Evolutionary conservation across 2,113 vertebrate species (phyloP).

Genomic region (Micromys minutus): DNA sequence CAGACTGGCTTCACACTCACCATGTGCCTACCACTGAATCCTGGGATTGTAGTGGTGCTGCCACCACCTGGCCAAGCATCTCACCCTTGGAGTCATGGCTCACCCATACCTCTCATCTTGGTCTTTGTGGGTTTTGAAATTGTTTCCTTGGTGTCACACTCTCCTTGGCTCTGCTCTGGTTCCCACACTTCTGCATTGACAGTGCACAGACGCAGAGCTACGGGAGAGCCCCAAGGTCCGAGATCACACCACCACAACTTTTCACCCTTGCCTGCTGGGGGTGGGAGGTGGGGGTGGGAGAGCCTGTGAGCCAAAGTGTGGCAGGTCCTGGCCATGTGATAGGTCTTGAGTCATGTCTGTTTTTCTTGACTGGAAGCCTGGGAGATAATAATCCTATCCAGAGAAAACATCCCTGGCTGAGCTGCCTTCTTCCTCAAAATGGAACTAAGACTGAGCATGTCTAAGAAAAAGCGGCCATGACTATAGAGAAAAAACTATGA

Average conservation of each 20-base stretch:
- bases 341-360: background rate
- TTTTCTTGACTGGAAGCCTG: constrained; percentile 19
- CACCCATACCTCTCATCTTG: background rate
- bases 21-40: background rate
- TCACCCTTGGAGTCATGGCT: background rate
- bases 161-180: background rate
- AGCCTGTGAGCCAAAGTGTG: background rate
- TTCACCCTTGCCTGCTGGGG: background rate
- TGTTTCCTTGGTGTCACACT: background rate
- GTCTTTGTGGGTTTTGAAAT: background rate
- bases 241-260: background rate
- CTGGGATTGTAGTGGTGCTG: background rate
- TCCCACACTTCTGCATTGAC: background rate
- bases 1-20: background rate
- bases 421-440: background rate
- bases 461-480: background rate
- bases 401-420: background rate
- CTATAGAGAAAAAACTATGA: background rate
- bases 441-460: background rate
- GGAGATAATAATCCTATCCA: background rate
- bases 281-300: background rate
- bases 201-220: background rate
- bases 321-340: background rate
- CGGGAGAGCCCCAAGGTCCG: background rate
- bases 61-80: background rate